Conservation (phyloP, 1,140 invertebrate species). For the Littorina saxatilis region DNA sequence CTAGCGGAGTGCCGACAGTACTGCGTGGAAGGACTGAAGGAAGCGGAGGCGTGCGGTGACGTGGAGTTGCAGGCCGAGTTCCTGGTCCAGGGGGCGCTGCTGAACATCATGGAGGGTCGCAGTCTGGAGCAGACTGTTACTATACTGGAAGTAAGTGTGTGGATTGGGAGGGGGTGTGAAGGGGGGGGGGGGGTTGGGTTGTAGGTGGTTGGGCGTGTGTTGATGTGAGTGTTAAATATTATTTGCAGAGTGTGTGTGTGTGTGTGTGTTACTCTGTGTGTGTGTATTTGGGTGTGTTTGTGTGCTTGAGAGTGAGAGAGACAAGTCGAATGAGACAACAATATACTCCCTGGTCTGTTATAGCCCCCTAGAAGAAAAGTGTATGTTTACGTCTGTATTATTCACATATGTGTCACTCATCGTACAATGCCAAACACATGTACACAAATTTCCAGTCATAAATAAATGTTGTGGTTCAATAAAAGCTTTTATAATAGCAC, state of each 20-base stretch:
- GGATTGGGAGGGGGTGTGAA: no score
- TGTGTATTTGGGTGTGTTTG: neutral
- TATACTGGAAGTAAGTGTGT: constrained; percentile 61
- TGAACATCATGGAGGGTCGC: constrained; percentile 72
- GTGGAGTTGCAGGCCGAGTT: constrained; percentile 71
- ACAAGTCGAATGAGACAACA: no score
- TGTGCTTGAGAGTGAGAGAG: neutral
- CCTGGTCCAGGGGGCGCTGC: constrained; percentile 60
- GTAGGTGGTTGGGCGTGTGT: neutral
- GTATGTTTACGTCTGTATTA: no score
- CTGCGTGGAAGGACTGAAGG: constrained; percentile 68
- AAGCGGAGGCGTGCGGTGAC: constrained; percentile 69
- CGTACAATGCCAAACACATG: no score
- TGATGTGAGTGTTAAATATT: neutral
- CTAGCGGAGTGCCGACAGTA: constrained; percentile 71
- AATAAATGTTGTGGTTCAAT: no score
- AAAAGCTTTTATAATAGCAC: no score
- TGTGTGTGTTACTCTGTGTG: neutral
- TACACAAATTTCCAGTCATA: no score
- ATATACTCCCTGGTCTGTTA: no score
- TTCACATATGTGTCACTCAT: no score
- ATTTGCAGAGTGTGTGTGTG: neutral
- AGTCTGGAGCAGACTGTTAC: constrained; percentile 64
- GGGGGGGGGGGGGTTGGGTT: no score
- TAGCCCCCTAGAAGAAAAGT: no score